Evolutionary conservation across 1,140 invertebrate species (phyloP).

Genomic region (Drosophila melanica): DNA sequence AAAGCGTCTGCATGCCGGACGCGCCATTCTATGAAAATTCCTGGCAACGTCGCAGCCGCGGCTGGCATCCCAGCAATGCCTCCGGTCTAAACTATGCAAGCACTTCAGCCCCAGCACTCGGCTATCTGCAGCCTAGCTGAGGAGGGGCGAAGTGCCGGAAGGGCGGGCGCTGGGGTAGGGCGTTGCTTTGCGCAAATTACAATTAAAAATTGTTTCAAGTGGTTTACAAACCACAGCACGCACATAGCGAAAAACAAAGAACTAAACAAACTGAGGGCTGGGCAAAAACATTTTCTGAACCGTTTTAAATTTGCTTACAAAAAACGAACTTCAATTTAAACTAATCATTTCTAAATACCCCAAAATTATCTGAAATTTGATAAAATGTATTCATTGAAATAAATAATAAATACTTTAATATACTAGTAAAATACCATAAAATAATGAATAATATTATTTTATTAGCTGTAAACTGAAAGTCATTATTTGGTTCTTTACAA

Average conservation of each 20-base stretch:
- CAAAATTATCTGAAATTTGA: no score
- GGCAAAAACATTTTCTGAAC: background rate
- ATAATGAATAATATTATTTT: no score
- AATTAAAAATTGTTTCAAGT: slow-evolving; percentile 83
- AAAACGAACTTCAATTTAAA: background rate
- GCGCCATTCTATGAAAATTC: slow-evolving; percentile 80
- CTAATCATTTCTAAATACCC: no score
- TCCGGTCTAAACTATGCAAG: slow-evolving; percentile 37
- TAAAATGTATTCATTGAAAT: no score
- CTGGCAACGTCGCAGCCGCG: slow-evolving; percentile 73
- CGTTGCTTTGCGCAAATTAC: slow-evolving; percentile 78
- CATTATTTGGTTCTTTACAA: no score
- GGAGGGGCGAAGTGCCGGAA: slow-evolving; percentile 9
- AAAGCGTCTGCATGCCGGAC: slow-evolving; percentile 76
- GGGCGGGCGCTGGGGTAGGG: slow-evolving; percentile 22
- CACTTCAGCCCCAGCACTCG: slow-evolving; percentile 34
- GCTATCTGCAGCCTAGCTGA: slow-evolving; percentile 33
- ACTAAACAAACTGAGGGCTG: slow-evolving; percentile 37
- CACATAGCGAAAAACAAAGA: slow-evolving; percentile 46
- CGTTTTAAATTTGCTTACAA: background rate
- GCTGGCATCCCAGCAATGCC: slow-evolving; percentile 66
- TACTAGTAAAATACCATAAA: no score
- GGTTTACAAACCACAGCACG: slow-evolving; percentile 77
- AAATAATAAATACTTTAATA: no score
- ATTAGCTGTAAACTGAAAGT: no score